Evolutionary conservation across 1,140 invertebrate species (phyloP).

Genomic region (Trachymyrmex cornetzi): DNA sequence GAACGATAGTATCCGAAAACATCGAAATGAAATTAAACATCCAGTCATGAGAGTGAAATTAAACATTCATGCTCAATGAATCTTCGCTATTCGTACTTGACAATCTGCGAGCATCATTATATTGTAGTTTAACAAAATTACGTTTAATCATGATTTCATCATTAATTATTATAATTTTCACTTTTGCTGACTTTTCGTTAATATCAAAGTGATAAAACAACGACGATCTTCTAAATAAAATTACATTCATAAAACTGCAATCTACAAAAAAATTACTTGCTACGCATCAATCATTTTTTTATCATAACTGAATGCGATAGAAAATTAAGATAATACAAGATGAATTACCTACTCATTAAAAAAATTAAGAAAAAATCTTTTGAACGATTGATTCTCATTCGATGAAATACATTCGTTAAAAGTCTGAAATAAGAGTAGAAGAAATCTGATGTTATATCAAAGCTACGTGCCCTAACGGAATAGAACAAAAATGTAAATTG

Average conservation of each 20-base stretch:
- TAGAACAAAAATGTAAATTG: slow-evolving; percentile 19
- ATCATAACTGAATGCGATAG: background rate
- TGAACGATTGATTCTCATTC: background rate
- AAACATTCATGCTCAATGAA: background rate
- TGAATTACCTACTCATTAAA: slow-evolving; percentile 1
- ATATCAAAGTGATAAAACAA: slow-evolving; percentile 24
- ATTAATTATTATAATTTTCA: background rate
- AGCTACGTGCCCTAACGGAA: background rate
- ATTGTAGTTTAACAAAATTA: slow-evolving; percentile 3
- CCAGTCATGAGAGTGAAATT: no score
- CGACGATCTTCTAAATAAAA: background rate
- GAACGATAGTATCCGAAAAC: background rate
- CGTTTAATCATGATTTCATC: background rate
- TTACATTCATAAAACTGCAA: background rate
- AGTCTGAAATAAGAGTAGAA: background rate
- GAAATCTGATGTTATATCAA: background rate
- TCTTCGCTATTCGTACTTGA: slow-evolving; percentile 16
- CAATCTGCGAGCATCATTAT: background rate
- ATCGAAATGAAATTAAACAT: slow-evolving; percentile 35
- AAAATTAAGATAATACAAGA: slow-evolving; percentile 20
- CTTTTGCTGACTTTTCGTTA: background rate
- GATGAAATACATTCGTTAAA: slow-evolving; percentile 29
- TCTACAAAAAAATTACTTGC: slow-evolving; percentile 26
- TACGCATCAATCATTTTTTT: slow-evolving; percentile 32
- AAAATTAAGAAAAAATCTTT: background rate